Base-by-base conservation (phyloP, 2,113 vertebrate genomes). In the Zingel zingel region DNA sequence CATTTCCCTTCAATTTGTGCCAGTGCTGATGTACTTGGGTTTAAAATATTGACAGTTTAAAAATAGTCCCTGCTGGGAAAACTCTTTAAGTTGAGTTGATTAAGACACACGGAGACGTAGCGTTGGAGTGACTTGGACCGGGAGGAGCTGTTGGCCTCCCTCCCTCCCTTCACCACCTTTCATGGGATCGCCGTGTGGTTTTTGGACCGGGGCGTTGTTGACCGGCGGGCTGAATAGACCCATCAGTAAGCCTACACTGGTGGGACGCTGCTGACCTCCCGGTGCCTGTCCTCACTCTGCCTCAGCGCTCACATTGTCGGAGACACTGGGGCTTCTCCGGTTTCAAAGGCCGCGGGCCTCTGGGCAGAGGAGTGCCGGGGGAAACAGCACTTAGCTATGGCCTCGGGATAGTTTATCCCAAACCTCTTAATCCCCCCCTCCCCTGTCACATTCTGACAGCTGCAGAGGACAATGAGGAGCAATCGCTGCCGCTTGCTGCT, bases 191-290 rank as follows among this genome's bases (percentile, higher is more conserved):
- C 21, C 0, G 68, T 14, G 36, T 33, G 21, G 16, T 33, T 59
- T 59, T 39, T 45, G 50, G 56, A 58, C 27, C 62, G 12, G 61
- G 75, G 69, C 9, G 51, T 19, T 21, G 15, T 57, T 63, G 83
- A 47, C 5, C 48, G 14, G 64, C 19, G 23, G 68, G 59, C 50
- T 84, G 84, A 91, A 86, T 82, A 82, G 87, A 84, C 57, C 57
- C 77, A 45, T 83, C 74, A 66, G 92, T 92, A 92, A 93, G 59
- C 25, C 43, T 47, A 92, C 75, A 86, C 91, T 67, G 79, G 91
- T 93, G 90, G 90, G 91, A 92, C 36, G 76, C 30, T 15, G 79
- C 79, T 90, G 90, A 91, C 91, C 92, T 86, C 62, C 50, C 13
- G 77, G 66, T 87, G 88, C 69, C 83, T 67, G 88, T 88, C 85